Percentiles rank a stretch among this genome's conserved stretches.
Conservation (phyloP, 92 coral and sea anemone genomes). For the Epizoanthus ramosus region DNA sequence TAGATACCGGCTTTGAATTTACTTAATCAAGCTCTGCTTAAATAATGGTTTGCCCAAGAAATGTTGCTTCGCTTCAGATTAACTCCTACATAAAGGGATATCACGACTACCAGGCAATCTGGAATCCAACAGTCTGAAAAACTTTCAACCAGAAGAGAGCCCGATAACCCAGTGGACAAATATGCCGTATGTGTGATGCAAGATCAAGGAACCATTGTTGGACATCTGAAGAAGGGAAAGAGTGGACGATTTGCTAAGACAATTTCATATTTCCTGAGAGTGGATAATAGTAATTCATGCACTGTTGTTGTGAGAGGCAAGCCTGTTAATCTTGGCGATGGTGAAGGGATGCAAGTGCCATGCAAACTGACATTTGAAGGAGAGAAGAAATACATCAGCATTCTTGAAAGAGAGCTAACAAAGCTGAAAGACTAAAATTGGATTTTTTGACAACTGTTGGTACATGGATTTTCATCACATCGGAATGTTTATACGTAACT, state of each 20-base stretch:
- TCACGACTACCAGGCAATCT: conserved; percentile 37
- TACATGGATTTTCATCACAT: no score
- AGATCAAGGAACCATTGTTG: conserved; percentile 21
- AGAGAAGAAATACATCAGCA: conserved; percentile 30
- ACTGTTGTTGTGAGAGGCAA: conserved; percentile 24
- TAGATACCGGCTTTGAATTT: no score
- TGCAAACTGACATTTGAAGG: conserved; percentile 50
- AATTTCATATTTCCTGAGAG: conserved; percentile 17
- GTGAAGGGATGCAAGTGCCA: conserved; percentile 49
- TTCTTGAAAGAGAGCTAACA: conserved; percentile 21
- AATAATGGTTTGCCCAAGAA: conserved; percentile 23
- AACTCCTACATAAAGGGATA: conserved; percentile 35
- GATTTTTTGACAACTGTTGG: no score
- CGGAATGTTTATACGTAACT: no score
- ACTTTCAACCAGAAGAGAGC: conserved; percentile 23
- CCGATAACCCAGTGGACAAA: conserved; percentile 34
- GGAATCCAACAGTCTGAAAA: conserved; percentile 20
- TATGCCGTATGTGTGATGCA: conserved; percentile 39
- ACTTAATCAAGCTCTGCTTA: conserved; percentile 31
- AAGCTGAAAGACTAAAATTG: no score
- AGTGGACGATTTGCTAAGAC: conserved; percentile 25
- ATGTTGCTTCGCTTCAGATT: conserved; percentile 34
- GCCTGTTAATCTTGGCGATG: conserved; percentile 41
- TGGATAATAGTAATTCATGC: conserved; percentile 24
- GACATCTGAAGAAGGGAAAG: conserved; percentile 26